Evolutionary conservation across 2,113 vertebrate genomes (phyloP).

Genomic region (Turnix velox): DNA sequence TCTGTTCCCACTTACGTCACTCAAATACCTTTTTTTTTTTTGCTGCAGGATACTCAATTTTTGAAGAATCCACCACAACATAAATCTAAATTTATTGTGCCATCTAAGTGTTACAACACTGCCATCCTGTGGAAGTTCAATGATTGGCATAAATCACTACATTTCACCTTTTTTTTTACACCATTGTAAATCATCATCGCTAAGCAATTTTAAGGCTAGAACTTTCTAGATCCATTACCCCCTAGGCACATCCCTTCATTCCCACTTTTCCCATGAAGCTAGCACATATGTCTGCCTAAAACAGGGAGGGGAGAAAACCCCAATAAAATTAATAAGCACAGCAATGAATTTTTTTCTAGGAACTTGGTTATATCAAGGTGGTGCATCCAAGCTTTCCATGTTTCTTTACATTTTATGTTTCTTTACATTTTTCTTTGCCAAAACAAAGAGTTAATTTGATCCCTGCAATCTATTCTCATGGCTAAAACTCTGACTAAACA

Average conservation of each 20-base stretch:
- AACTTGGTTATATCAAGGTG: background rate
- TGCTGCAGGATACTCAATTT: background rate
- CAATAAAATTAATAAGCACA: background rate
- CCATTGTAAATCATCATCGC: background rate
- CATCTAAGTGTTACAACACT: constrained; percentile 64
- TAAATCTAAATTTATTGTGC: constrained; percentile 59
- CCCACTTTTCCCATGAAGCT: background rate
- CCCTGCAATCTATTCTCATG: background rate
- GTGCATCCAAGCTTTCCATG: background rate
- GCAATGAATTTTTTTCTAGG: background rate
- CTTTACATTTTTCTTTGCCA: background rate
- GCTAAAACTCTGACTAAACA: background rate
- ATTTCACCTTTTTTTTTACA: background rate
- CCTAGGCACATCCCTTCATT: background rate
- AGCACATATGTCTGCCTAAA: background rate
- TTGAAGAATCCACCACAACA: constrained; percentile 4
- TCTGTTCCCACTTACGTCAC: background rate
- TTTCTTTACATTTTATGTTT: background rate
- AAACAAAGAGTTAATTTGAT: background rate
- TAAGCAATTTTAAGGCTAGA: background rate
- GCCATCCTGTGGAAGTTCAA: constrained; percentile 75
- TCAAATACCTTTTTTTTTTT: background rate
- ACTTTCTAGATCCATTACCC: background rate
- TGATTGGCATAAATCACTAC: constrained; percentile 55
- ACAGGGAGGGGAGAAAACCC: background rate